These are phyloP conservation scores for silkworm (Bombyx mori) DNA, from an alignment of 1,140 invertebrate species.

Conservation along the genomic window DNA sequence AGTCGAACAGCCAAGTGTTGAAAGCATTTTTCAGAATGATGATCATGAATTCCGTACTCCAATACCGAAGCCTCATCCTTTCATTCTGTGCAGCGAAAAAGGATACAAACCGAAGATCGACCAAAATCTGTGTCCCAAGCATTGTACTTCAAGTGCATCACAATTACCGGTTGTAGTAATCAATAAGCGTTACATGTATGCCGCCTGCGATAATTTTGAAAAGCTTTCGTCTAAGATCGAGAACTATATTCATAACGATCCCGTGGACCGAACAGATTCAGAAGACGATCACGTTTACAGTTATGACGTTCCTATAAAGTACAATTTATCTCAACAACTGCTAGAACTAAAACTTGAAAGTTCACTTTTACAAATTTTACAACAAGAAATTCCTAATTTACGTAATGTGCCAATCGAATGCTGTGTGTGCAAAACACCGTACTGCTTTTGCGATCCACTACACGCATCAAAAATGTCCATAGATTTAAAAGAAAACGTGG, in stretches of 20 bases:
- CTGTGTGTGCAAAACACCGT: slow-evolving; percentile 30
- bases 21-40: slow-evolving; percentile 42
- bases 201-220: slow-evolving; percentile 47
- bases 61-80: slow-evolving; percentile 40
- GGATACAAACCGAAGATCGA: slow-evolving; percentile 36
- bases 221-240: slow-evolving; percentile 41
- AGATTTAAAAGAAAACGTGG: not conserved
- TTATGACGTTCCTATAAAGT: slow-evolving; percentile 37
- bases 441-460: slow-evolving; percentile 36
- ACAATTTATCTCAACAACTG: slow-evolving; percentile 26
- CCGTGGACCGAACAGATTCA: slow-evolving; percentile 33
- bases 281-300: slow-evolving; percentile 40
- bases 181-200: slow-evolving; percentile 50
- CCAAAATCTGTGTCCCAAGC: slow-evolving; percentile 40
- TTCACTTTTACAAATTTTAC: slow-evolving; percentile 50
- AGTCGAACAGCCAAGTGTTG: slow-evolving; percentile 33
- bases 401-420: slow-evolving; percentile 27
- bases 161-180: slow-evolving; percentile 48
- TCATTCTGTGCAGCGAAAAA: slow-evolving; percentile 48
- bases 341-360: slow-evolving; percentile 41
- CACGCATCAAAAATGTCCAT: slow-evolving; percentile 14
- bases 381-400: slow-evolving; percentile 41
- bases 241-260: slow-evolving; percentile 26
- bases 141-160: slow-evolving; percentile 38
- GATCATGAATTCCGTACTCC: slow-evolving; percentile 27